Conservation (phyloP, 2,888 invertebrate genomes). For the Drosophila macrospina region DNA sequence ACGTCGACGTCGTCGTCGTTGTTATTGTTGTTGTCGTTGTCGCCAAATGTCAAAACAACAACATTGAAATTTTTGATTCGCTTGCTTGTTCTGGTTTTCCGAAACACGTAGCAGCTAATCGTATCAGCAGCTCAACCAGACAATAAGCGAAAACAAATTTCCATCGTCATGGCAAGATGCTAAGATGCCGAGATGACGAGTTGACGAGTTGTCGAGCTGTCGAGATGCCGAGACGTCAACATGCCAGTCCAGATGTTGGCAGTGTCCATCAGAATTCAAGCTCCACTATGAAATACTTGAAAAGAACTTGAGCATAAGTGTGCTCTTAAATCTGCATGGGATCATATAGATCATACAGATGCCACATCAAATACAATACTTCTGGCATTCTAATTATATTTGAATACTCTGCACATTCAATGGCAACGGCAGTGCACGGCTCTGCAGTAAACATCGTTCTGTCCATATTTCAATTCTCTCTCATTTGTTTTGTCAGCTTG, state of each 20-base stretch:
- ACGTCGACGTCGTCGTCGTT: too few relatives aligned
- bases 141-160: slow-evolving; percentile 53
- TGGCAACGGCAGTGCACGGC: too few relatives aligned
- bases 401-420: too few relatives aligned
- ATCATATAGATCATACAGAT: too few relatives aligned
- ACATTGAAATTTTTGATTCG: slow-evolving; percentile 19
- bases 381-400: too few relatives aligned
- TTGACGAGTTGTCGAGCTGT: too few relatives aligned
- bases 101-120: slow-evolving; percentile 61
- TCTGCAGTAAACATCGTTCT: neutral
- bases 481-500: slow-evolving; percentile 3
- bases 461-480: neutral
- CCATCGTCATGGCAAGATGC: slow-evolving; percentile 45
- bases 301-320: neutral
- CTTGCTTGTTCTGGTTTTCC: slow-evolving; percentile 45
- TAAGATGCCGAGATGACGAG: slow-evolving; percentile 14
- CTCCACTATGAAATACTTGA: slow-evolving; percentile 18
- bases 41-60: slow-evolving; percentile 66
- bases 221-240: slow-evolving; percentile 26
- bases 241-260: slow-evolving; percentile 34
- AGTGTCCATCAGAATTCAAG: slow-evolving; percentile 30
- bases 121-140: slow-evolving; percentile 49
- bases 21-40: neutral
- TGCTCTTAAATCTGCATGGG: neutral
- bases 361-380: too few relatives aligned